A percentile compares a stretch with the other conserved stretches of the same genome.
phyloP scores from a whole-genome alignment of 1,140 invertebrate species.

The Ceratosolen fusciceps region DNA sequence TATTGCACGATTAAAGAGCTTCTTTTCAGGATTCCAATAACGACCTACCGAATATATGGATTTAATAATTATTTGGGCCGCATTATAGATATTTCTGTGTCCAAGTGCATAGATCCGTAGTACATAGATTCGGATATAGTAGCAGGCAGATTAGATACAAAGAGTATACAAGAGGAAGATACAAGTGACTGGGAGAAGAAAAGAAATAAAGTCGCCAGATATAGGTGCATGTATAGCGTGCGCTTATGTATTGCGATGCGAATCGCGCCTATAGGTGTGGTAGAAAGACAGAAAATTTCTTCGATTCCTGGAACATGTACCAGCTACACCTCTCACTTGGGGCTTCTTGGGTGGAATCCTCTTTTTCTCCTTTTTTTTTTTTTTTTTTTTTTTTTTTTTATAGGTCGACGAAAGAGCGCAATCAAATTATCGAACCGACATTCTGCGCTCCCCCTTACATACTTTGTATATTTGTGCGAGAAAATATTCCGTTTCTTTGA shows the following conservation, averaged over 20 bases:
- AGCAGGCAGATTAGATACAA: not conserved
- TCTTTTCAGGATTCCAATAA: constrained; percentile 6
- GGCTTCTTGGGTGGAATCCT: not conserved
- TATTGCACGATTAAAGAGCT: constrained; percentile 21
- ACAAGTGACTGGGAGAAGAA: not conserved
- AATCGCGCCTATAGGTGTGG: constrained; percentile 17
- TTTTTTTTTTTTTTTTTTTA: constrained; percentile 8
- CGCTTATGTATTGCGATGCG: not conserved
- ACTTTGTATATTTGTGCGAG: not conserved
- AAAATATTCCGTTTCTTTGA: constrained; percentile 4
- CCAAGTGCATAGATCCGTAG: not conserved
- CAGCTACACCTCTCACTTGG: not conserved
- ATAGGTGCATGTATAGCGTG: not conserved
- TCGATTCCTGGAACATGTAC: constrained; percentile 41
- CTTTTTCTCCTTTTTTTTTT: not conserved
- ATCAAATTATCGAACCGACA: constrained; percentile 32
- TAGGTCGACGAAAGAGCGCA: not conserved
- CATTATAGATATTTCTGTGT: not conserved
- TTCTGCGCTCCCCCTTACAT: not conserved
- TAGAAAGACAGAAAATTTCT: constrained; percentile 33
- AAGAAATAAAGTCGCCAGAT: not conserved
- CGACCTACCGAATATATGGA: not conserved
- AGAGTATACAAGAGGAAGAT: not conserved
- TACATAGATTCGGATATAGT: not conserved
- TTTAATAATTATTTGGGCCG: not conserved